Base-by-base conservation (phyloP, 2,797 vertebrate genomes). In the Periophthalmus magnuspinnatus region DNA sequence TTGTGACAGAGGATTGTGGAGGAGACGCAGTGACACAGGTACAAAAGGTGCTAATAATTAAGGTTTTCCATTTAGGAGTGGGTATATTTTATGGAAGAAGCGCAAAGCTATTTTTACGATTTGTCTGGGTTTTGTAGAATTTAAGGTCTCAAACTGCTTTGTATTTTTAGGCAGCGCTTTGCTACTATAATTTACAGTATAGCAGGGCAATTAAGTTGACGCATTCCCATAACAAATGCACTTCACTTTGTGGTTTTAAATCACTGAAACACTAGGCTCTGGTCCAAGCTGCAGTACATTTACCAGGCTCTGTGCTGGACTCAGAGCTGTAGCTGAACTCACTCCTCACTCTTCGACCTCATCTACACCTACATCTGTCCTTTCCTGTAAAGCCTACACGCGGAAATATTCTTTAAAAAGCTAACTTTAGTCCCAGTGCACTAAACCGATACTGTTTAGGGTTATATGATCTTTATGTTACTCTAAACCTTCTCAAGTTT, bases 1-100 rank as follows among this genome's bases (percentile, higher is more conserved):
- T 54, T 24, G 36, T 87, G 79, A 84, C 80, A 79, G 72, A 67
- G 86, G 38, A 74, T 77, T 69, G 79, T 79, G 70, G 81, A 70
- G 61, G 74, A 72, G 60, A 32, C 14, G 8, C 7, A 0, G 4
- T 66, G 74, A 71, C 71, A 74, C 71, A 8, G 71, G 77, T 80
- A 84, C 32, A 72, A 63, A 79, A 82, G 80, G 74, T 78, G 57
- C 33, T 72, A 60, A 66, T 69, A 80, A 81, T 76, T 66, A 68
- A 48, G 34, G 68, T 76, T 68, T 76, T 60, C 56, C 56, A 45
- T 63, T 47, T 24, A 47, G 14, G 41, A 38, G 58, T 59, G 16
- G 21, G 1, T 13, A n/a, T 38, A 22, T 38, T 36, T 34, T 38
- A 14, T 38, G 6, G 9, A 59, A 33, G 32, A 33, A 59, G 7